phyloP scores from a whole-genome alignment of 2,113 vertebrate genomes.

The Lethenteron reissneri region DNA sequence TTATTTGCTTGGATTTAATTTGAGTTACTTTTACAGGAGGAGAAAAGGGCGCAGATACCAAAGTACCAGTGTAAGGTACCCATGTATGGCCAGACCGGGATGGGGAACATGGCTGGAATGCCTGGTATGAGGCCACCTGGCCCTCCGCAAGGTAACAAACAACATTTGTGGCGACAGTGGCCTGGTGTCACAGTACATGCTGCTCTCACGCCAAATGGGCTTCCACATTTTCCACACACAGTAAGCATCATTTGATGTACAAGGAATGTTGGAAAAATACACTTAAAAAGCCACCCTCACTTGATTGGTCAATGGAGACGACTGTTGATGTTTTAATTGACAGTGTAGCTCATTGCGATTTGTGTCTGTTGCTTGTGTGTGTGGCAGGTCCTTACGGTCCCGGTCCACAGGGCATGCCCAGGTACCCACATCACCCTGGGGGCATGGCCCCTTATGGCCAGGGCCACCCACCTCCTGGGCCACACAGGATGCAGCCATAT shows the following conservation, averaged over 20 bases:
- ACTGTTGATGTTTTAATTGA: neutral
- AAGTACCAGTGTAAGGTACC: slow-evolving; percentile 80
- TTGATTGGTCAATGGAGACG: neutral
- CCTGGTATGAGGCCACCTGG: slow-evolving; percentile 65
- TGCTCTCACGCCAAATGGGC: neutral
- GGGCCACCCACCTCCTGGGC: slow-evolving; percentile 34
- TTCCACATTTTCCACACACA: neutral
- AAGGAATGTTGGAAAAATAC: neutral
- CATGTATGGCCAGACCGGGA: slow-evolving; percentile 50
- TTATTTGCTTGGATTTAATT: slow-evolving; percentile 15
- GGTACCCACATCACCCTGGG: slow-evolving; percentile 50
- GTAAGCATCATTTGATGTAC: neutral
- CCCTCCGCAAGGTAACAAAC: slow-evolving; percentile 35
- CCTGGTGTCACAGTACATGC: too few relatives aligned
- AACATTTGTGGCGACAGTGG: neutral
- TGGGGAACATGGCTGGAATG: slow-evolving; percentile 50
- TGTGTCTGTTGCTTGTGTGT: slow-evolving; percentile 15
- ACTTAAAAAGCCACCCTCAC: neutral
- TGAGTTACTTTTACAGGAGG: slow-evolving; percentile 36
- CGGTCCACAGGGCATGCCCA: slow-evolving; percentile 82
- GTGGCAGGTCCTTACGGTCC: slow-evolving; percentile 69
- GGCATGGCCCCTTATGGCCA: slow-evolving; percentile 84
- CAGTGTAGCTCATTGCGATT: neutral
- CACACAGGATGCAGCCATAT: slow-evolving; percentile 57
- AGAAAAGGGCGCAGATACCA: slow-evolving; percentile 70